Percentiles rank a stretch among this genome's conserved stretches.
phyloP scores from a whole-genome alignment of 1,140 invertebrate species.

The Argopecten irradians region DNA sequence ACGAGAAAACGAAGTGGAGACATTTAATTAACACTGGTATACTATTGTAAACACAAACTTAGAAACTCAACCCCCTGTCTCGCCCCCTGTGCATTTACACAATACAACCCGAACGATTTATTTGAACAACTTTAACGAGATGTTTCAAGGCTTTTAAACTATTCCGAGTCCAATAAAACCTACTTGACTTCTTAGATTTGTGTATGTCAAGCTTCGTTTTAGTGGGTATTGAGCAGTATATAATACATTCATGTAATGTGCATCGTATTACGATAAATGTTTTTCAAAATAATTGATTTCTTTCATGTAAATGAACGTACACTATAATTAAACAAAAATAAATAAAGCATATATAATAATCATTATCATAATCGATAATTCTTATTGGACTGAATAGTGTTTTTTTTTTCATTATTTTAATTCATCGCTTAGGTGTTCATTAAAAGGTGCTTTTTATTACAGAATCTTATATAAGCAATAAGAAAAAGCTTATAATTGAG shows the following conservation, averaged over 20 bases:
- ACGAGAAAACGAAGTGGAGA: not conserved
- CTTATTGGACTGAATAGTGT: too few relatives aligned
- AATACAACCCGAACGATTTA: not conserved
- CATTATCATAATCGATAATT: too few relatives aligned
- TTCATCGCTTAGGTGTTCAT: too few relatives aligned
- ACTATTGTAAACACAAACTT: not conserved
- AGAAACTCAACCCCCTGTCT: not conserved
- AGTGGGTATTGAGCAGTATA: not conserved
- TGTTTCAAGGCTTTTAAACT: not conserved
- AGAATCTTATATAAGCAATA: too few relatives aligned
- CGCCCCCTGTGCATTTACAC: not conserved
- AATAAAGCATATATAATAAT: too few relatives aligned
- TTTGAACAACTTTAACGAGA: not conserved
- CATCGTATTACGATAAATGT: not conserved
- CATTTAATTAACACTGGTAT: not conserved
- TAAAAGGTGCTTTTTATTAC: too few relatives aligned
- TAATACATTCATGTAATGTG: too few relatives aligned
- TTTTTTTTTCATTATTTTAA: too few relatives aligned
- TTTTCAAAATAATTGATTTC: too few relatives aligned
- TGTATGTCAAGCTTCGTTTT: not conserved
- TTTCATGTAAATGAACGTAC: too few relatives aligned
- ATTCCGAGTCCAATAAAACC: not conserved
- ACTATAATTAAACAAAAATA: too few relatives aligned
- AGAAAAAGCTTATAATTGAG: too few relatives aligned
- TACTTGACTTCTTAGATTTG: not conserved